Conservation (phyloP, 1,140 invertebrate genomes). For the Mylabris phalerata region DNA sequence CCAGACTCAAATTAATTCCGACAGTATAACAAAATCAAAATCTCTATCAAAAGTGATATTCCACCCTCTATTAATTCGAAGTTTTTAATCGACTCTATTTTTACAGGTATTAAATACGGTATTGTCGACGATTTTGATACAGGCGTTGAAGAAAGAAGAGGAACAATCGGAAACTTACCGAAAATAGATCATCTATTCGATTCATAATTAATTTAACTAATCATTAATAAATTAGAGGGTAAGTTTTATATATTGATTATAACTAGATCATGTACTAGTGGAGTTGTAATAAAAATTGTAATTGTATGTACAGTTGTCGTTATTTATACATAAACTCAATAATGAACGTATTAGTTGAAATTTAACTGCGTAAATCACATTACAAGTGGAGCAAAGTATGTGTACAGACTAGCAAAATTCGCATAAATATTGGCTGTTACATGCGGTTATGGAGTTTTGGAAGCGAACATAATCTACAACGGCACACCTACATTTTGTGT, state of each 20-base stretch:
- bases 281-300: too few species aligned
- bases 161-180: constrained; percentile 9
- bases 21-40: neutral
- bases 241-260: too few species aligned
- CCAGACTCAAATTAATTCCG: constrained; percentile 8
- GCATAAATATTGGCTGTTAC: constrained; percentile 23
- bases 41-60: too few species aligned
- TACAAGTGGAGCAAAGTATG: constrained; percentile 15
- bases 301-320: constrained; percentile 6
- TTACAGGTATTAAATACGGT: constrained; percentile 22
- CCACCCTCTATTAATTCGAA: too few species aligned
- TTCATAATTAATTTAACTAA: too few species aligned
- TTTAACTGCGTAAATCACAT: constrained; percentile 19
- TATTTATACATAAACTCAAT: constrained; percentile 12
- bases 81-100: too few species aligned
- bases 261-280: too few species aligned
- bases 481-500: neutral
- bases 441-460: constrained; percentile 14
- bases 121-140: constrained; percentile 15
- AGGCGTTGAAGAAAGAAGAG: constrained; percentile 16
- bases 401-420: constrained; percentile 14
- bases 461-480: constrained; percentile 16
- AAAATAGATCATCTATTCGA: constrained; percentile 8
- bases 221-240: too few species aligned
- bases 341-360: constrained; percentile 12